Evolutionary conservation across 2,888 invertebrate species (phyloP).

Genomic region (Monopis laevigella): DNA sequence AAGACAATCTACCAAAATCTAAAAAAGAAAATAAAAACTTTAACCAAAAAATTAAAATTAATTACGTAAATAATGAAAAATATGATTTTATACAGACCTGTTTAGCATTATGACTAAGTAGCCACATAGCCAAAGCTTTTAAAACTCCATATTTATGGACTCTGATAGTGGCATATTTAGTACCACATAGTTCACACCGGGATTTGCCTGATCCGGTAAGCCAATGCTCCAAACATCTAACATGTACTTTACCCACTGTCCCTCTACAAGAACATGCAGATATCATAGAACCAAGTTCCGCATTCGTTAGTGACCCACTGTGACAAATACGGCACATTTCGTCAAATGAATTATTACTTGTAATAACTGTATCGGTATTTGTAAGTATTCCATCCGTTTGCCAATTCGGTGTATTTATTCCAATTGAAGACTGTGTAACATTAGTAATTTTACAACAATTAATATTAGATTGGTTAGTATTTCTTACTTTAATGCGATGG

Average conservation of each 20-base stretch:
- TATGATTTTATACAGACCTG: slow-evolving; percentile 31
- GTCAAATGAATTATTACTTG: slow-evolving; percentile 36
- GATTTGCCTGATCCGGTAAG: slow-evolving; percentile 76
- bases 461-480: slow-evolving; percentile 31
- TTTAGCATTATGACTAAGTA: slow-evolving; percentile 60
- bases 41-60: too few relatives aligned
- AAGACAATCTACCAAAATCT: slow-evolving; percentile 55
- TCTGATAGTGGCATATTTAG: slow-evolving; percentile 71
- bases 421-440: not conserved
- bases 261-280: slow-evolving; percentile 65
- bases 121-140: slow-evolving; percentile 69
- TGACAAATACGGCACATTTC: slow-evolving; percentile 60
- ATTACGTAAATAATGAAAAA: not conserved
- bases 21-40: slow-evolving; percentile 18
- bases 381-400: slow-evolving; percentile 27
- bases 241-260: slow-evolving; percentile 77
- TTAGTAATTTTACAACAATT: not conserved
- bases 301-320: slow-evolving; percentile 37
- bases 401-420: slow-evolving; percentile 19
- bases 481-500: slow-evolving; percentile 47
- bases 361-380: too few relatives aligned
- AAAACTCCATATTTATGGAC: slow-evolving; percentile 68
- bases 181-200: slow-evolving; percentile 78
- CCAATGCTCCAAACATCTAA: slow-evolving; percentile 80
- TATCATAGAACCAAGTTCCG: slow-evolving; percentile 43